These are phyloP conservation scores for Momotus momota DNA, from an alignment of 2,797 vertebrate genomes.

Conservation along the genomic window DNA sequence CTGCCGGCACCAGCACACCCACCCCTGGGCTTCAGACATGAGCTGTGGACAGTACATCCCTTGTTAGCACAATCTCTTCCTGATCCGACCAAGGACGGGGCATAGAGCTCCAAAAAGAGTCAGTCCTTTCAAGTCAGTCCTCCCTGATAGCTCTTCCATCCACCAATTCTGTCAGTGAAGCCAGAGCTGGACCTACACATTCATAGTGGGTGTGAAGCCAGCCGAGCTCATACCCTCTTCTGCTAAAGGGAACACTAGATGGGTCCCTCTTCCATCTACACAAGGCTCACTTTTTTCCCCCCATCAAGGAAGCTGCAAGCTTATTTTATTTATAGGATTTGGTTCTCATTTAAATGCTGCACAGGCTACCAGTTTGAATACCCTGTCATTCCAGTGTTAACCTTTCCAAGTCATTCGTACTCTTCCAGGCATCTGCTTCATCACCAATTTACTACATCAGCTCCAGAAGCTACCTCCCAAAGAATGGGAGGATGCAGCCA, in stretches of 20 bases:
- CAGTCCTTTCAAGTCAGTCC: not conserved
- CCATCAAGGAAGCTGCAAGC: not conserved
- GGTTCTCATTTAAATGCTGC: not conserved
- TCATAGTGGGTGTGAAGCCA: not conserved
- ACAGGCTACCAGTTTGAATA: not conserved
- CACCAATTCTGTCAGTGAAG: not conserved
- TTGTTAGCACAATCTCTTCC: not conserved
- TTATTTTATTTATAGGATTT: not conserved
- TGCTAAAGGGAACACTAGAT: not conserved
- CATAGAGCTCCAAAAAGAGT: not conserved
- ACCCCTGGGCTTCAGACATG: fast-evolving
- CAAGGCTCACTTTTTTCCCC: not conserved
- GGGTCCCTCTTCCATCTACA: not conserved
- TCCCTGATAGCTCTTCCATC: not conserved
- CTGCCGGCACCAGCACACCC: not conserved
- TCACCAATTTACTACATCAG: constrained; percentile 23
- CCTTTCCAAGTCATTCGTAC: not conserved
- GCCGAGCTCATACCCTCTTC: not conserved
- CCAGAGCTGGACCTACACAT: not conserved
- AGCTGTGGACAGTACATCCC: not conserved
- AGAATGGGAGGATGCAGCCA: constrained; percentile 28
- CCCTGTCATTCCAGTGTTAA: not conserved
- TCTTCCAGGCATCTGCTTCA: not conserved
- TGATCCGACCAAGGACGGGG: not conserved
- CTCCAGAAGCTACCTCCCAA: constrained; percentile 1